Evolutionary conservation across 2,888 invertebrate species (phyloP).

Genomic region (Myopa tessellatipennis): DNA sequence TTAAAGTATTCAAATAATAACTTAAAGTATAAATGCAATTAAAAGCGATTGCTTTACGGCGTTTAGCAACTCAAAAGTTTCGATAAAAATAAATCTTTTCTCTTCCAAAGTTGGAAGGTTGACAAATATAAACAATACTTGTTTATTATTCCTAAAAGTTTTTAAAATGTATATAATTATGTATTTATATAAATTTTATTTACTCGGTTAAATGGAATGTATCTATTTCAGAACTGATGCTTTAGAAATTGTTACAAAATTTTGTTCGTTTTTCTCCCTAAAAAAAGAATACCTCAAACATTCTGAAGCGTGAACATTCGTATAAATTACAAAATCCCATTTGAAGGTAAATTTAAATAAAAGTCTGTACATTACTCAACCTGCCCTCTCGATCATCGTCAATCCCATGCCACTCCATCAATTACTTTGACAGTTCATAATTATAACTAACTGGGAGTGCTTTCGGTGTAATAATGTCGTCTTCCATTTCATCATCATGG

Average conservation of each 20-base stretch:
- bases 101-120: neutral
- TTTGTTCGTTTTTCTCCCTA: conserved; percentile 8
- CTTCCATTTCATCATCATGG: conserved; percentile 66
- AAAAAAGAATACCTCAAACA: neutral
- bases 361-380: conserved; percentile 29
- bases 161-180: conserved; percentile 8
- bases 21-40: conserved; percentile 6
- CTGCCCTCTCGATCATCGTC: neutral
- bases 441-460: conserved; percentile 66
- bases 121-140: too few relatives aligned
- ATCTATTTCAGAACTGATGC: conserved; percentile 1
- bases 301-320: neutral
- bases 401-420: neutral
- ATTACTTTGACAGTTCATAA: conserved; percentile 65
- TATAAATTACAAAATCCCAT: neutral
- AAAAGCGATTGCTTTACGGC: neutral
- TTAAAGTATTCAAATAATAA: conserved; percentile 9
- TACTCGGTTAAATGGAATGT: conserved; percentile 18
- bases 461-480: conserved; percentile 68
- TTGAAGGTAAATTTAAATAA: conserved; percentile 20
- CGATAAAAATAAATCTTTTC: neutral
- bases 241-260: conserved; percentile 15
- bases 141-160: conserved; percentile 24
- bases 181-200: neutral
- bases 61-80: neutral